Conservation (phyloP, 2,888 invertebrate species). For the Creontiades dilutus region DNA sequence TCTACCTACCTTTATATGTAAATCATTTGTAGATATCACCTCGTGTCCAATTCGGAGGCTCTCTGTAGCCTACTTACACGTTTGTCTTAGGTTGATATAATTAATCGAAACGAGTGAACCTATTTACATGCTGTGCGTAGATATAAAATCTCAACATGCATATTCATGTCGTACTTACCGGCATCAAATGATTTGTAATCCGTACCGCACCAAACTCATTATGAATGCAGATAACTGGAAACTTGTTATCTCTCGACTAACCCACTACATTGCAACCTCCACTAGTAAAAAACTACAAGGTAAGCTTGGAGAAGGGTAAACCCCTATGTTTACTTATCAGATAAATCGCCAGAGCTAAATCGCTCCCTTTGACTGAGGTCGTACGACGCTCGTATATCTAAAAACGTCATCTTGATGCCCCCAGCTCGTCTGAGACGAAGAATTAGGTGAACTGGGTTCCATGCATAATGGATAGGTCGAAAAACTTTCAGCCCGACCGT, state of each 20-base stretch:
- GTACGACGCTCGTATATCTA: conserved; percentile 24
- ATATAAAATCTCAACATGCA: neutral
- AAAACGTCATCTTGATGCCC: neutral
- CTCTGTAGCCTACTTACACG: too few species aligned
- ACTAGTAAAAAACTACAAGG: conserved; percentile 6
- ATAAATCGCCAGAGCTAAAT: neutral
- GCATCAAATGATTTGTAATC: neutral
- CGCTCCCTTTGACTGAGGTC: conserved; percentile 15
- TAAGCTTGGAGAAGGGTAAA: neutral
- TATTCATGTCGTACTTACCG: neutral
- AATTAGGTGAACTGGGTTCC: conserved; percentile 23
- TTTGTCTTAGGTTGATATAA: too few species aligned
- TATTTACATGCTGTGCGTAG: too few species aligned
- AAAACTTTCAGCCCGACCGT: neutral
- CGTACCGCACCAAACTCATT: neutral
- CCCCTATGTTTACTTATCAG: conserved; percentile 1
- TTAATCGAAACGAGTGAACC: too few species aligned
- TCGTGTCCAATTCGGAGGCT: too few species aligned
- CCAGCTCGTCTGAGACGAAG: neutral
- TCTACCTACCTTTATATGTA: too few species aligned
- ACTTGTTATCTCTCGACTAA: neutral
- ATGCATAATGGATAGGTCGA: conserved; percentile 3
- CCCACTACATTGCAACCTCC: neutral
- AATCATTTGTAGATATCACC: too few species aligned
- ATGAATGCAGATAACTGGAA: neutral